A percentile compares a stretch with the other conserved stretches of the same genome.
Conservation (phyloP, 2,113 vertebrate genomes). For the Pachypanchax playfairii region DNA sequence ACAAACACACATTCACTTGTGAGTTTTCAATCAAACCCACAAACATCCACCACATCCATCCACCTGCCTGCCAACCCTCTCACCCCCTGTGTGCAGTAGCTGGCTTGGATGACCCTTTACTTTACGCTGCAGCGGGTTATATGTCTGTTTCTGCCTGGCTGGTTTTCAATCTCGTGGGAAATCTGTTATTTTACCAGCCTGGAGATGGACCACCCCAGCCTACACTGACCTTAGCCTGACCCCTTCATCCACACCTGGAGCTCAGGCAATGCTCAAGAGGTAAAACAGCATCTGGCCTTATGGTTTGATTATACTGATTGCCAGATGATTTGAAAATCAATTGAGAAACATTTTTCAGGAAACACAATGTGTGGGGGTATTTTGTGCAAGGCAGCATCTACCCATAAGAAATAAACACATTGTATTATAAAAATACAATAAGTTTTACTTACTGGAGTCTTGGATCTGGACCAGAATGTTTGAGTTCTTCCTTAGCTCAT, state of each 20-base stretch:
- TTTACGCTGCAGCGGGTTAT: slow-evolving; percentile 67
- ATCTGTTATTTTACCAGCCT: slow-evolving; percentile 60
- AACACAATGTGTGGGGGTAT: not conserved
- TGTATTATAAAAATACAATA: not conserved
- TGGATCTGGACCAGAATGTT: not conserved
- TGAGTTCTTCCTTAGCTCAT: no score
- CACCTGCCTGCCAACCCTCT: slow-evolving; percentile 31
- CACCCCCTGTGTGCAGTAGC: slow-evolving; percentile 51
- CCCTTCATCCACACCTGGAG: slow-evolving; percentile 16
- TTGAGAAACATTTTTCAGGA: not conserved
- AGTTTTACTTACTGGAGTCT: not conserved
- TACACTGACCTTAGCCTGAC: slow-evolving; percentile 40
- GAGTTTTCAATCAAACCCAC: slow-evolving; percentile 10
- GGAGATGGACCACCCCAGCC: slow-evolving; percentile 42
- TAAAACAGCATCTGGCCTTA: not conserved
- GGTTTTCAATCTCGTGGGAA: slow-evolving; percentile 53
- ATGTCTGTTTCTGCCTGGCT: slow-evolving; percentile 60
- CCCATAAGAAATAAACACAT: not conserved
- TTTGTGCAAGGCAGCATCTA: not conserved
- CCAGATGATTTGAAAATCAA: not conserved
- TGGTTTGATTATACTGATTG: not conserved
- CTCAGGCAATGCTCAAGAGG: slow-evolving; percentile 4
- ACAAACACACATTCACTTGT: slow-evolving; percentile 9
- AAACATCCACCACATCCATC: slow-evolving; percentile 20
- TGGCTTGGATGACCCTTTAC: slow-evolving; percentile 61